phyloP scores from a whole-genome alignment of 2,113 vertebrate genomes.

The Cephalophus harveyi region DNA sequence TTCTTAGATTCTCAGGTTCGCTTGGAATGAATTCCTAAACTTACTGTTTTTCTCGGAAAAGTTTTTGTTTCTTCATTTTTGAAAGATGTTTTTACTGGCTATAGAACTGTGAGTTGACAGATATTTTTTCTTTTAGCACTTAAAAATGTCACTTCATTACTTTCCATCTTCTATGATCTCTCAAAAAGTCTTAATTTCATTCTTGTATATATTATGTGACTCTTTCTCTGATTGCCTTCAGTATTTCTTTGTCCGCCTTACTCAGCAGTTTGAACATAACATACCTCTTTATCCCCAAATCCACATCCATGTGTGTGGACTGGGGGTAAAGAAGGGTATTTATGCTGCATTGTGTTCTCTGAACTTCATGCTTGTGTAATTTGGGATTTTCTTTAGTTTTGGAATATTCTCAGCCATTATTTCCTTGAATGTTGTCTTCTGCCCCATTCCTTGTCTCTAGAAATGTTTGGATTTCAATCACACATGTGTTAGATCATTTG shows the following conservation, averaged over 20 bases:
- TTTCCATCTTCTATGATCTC: background rate
- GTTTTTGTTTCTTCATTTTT: background rate
- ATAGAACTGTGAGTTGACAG: background rate
- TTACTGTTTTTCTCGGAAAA: background rate
- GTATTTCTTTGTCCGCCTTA: background rate
- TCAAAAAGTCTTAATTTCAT: background rate
- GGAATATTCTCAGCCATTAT: background rate
- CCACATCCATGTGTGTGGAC: background rate
- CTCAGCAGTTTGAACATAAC: background rate
- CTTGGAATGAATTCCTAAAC: background rate
- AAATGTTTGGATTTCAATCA: background rate
- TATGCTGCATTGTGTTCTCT: background rate
- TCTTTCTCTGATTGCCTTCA: background rate
- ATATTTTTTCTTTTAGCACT: background rate
- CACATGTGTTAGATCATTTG: background rate
- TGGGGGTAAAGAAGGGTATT: background rate
- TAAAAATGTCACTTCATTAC: background rate
- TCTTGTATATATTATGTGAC: background rate
- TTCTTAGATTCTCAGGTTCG: background rate
- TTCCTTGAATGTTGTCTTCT: background rate
- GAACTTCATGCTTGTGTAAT: background rate
- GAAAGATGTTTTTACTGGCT: background rate
- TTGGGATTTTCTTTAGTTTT: background rate
- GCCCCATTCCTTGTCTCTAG: background rate
- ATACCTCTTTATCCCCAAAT: background rate